Evolutionary conservation across 2,888 invertebrate species (phyloP), one percentile per base, ranked within the genome.

Genomic region (Incurvaria masculella): DNA sequence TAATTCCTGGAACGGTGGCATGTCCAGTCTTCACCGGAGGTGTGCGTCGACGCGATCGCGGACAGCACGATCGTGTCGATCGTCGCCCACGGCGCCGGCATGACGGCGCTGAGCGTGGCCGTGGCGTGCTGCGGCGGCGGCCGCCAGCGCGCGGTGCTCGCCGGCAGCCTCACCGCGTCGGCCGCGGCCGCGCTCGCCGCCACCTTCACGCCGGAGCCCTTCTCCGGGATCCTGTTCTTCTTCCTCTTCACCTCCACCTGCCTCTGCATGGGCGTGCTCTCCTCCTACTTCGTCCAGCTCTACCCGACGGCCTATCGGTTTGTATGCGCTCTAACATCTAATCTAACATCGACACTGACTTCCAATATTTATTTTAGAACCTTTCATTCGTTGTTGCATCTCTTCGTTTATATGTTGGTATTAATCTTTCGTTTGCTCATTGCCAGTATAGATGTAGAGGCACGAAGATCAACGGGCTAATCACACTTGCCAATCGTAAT

Each of bases 241-340:
- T 70, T 68, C 59, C 53, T 73, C 8, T 73, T 68, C 61, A 66
- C 72, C 48, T 72, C 71, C 47, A 69, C 71, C 0, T 72, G 71
- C 33, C 71, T 74, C 71, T 66, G 70, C 26, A 72, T 73, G 49
- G 74, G 74, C 16, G 61, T 75, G 23, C 60, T 75, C 2, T 73
- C 73, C 2, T 72, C 74, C 0, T 75, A 73, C 57, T 75, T 71
- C 46, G 74, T 74, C 2, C 72, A 72, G 3, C 53, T 74, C 23
- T 74, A 70, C 45, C 74, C 74, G 2, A 74, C 74, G 0, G 73
- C 74, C 2, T 72, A 74, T 48, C 65, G 74, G 74, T 74, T 51
- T 56, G 54, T 55, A 43, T 19, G 19, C 10, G n/a, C 27, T 46
- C 18, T 33, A 1, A 41, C 38, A 42, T 43, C 45, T 2, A n/a